A percentile compares a stretch with the other conserved stretches of the same genome.
These are phyloP conservation scores for Oenanthe oenanthe DNA, from an alignment of 2,113 vertebrate genomes.

Conservation along the genomic window DNA sequence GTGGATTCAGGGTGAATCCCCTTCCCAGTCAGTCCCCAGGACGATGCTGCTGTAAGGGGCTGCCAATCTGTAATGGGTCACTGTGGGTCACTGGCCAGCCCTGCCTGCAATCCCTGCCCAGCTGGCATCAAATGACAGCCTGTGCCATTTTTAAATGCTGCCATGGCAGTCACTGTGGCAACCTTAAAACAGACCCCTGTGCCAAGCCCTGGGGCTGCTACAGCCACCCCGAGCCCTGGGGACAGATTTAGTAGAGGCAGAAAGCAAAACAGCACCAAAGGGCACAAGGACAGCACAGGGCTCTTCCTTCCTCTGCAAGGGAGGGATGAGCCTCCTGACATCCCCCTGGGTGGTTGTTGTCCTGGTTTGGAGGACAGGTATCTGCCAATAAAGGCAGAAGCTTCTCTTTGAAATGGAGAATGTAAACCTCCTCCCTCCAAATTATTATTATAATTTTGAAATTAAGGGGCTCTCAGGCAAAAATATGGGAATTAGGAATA, in stretches of 20 bases:
- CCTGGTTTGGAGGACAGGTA: too few relatives aligned
- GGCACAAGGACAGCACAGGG: neutral
- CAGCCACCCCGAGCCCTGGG: neutral
- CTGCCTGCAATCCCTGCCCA: neutral
- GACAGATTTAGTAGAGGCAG: neutral
- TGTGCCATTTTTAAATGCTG: constrained; percentile 42
- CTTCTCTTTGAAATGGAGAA: too few relatives aligned
- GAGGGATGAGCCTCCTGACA: neutral
- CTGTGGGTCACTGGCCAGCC: neutral
- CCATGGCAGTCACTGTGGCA: neutral
- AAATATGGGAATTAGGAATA: too few relatives aligned
- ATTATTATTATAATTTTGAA: too few relatives aligned
- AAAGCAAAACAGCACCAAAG: neutral
- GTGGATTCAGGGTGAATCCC: neutral
- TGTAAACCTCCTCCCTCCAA: too few relatives aligned
- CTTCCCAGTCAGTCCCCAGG: rapidly evolving
- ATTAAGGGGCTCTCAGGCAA: too few relatives aligned
- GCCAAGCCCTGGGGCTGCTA: neutral
- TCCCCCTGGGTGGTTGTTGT: rapidly evolving
- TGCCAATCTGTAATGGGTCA: rapidly evolving
- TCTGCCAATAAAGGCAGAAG: too few relatives aligned
- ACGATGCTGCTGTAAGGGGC: neutral
- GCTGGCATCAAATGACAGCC: constrained; percentile 5
- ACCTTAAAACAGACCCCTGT: neutral
- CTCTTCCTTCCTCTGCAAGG: neutral